Evolutionary conservation across 1,140 invertebrate species (phyloP), one percentile per base, ranked within the genome.

Genomic region (Dinoponera quadriceps): DNA sequence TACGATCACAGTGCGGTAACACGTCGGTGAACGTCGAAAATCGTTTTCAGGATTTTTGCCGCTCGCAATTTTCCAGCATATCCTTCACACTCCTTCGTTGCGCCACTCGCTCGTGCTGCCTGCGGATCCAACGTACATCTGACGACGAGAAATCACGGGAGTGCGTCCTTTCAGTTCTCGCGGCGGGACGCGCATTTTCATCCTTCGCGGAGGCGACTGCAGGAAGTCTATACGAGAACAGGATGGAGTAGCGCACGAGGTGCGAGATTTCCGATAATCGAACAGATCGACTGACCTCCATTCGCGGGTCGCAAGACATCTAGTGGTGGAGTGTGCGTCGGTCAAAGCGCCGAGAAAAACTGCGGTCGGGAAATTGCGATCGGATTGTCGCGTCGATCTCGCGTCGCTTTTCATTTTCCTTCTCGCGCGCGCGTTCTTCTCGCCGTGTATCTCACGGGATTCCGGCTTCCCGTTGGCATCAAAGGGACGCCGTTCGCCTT

Each of bases 271-370:
- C 3, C n/a, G 65, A 44, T 57, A 69, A 69, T 25, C 11, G 18
- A 33, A 48, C 27, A 27, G 51, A 65, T 77, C 27, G 48, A 22
- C n/a, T 80, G 51, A 55, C 20, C 18, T 57, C 11, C 44, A 55
- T 44, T 78, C 63, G 22, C 51, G 27, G 63, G 22, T 69, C 48
- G 48, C 22, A 68, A 65, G 20, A 68, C 69, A 78, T 48, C 22
- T 18, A 57, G 51, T 80, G 65, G 59, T 69, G 20, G 65, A 80
- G 63, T 78, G 63, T 33, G 57, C 57, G 44, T n/a, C n/a, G n/a
- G n/a, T n/a, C n/a, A n/a, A n/a, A n/a, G 27, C 14, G 49, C 68
- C 29, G 57, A 63, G 49, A 66, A 78, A 13, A 55, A 54, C 27
- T 51, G 25, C 74, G 74, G 18, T 59, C 54, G n/a, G 25, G 14